Evolutionary conservation across 2,113 vertebrate genomes (phyloP).

Genomic region (Rutilus rutilus): DNA sequence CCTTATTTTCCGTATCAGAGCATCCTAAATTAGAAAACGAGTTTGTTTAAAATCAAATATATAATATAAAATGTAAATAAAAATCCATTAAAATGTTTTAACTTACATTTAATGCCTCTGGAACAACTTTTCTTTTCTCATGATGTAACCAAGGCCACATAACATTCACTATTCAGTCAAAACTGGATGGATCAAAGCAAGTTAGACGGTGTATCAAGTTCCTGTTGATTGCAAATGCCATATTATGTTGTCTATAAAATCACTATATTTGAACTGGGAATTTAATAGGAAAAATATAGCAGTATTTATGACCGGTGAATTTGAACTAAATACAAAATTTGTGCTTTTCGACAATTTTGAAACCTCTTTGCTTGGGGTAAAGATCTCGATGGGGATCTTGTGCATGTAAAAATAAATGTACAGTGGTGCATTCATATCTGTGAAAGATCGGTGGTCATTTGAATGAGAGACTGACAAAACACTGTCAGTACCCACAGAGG

Average conservation of each 20-base stretch:
- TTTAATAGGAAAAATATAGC: background rate
- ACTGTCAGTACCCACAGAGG: constrained; percentile 14
- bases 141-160: background rate
- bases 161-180: background rate
- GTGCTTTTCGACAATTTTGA: no score
- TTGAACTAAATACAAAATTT: background rate
- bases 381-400: background rate
- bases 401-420: background rate
- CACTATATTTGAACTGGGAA: background rate
- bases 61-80: background rate
- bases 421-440: constrained; percentile 15
- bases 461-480: background rate
- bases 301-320: background rate
- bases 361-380: background rate
- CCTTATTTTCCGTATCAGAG: background rate
- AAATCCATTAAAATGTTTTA: background rate
- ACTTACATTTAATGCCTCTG: background rate
- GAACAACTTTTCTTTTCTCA: background rate
- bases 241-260: background rate
- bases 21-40: background rate
- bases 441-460: background rate
- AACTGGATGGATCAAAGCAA: background rate
- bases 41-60: background rate
- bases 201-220: background rate
- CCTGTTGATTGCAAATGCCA: background rate